Evolutionary conservation across 92 coral and sea anemone genomes (phyloP), one percentile per base, ranked within the genome.

Genomic region (Porites lobata): DNA sequence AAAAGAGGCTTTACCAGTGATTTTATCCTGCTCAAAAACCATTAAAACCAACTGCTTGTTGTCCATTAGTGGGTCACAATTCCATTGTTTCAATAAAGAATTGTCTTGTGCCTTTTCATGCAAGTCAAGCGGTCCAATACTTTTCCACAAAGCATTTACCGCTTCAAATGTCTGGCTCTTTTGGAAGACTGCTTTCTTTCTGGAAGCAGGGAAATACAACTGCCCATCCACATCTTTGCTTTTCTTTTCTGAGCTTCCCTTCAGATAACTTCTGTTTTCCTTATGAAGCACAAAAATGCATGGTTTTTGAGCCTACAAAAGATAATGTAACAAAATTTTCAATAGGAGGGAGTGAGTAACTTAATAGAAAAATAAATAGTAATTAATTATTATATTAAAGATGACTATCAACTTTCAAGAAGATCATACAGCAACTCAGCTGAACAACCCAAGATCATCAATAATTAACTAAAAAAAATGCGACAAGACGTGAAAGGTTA

Each of bases 1-100:
- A 29, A 75, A 24, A 43, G 47, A 76, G 56, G 72, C 22, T 53
- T 64, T 76, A 2, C 75, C 75, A n/a, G 53, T 76, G 53, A 85
- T 7, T 7, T n/a, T 52, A 54, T 85, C 76, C 56, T 75, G 54
- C 38, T 85, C 78, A 65, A 75, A 85, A 21, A 77, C 62, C 83
- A 77, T 76, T 67, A 85, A 52, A 56, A 78, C 89, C 61, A 85
- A 20, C 58, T 77, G 68, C 68, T 78, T 85, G 8, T 85, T 62
- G 14, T 85, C 89, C 77, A 76, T 77, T 76, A 85, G 56, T 6
- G 73, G 65, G 63, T 83, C 80, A 2, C 50, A 17, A 72, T 72
- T 47, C 87, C 72, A 83, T 63, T 47, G 59, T 20, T 50, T 47
- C 50, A 83, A 19, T 18, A 83, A 21, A 21, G 79, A 61, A 3